Percentiles rank a stretch among this genome's conserved stretches.
phyloP scores from a whole-genome alignment of 2,888 invertebrate species.

The Aplocera efformata region DNA sequence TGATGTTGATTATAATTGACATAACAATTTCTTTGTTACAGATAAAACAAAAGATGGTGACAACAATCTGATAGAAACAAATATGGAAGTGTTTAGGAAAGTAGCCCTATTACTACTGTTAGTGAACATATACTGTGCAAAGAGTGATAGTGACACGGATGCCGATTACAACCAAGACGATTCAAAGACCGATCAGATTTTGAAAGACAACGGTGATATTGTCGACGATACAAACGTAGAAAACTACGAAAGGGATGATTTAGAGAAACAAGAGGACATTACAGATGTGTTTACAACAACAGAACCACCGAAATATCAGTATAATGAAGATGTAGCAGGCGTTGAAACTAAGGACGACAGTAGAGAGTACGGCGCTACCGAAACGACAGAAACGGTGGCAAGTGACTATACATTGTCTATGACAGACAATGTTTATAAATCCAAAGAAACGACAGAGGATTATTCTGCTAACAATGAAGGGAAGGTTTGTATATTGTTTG shows the following conservation, averaged over 20 bases:
- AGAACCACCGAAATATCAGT: constrained; percentile 1
- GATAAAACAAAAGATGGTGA: constrained; percentile 17
- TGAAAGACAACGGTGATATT: constrained; percentile 20
- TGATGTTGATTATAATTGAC: too few species aligned
- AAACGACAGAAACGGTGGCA: constrained; percentile 7
- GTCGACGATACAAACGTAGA: constrained; percentile 26
- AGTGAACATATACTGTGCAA: constrained; percentile 12
- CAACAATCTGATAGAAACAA: constrained; percentile 9
- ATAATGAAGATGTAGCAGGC: background rate
- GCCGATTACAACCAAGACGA: constrained; percentile 22
- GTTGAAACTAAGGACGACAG: background rate
- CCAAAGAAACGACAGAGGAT: constrained; percentile 10
- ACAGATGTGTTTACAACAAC: constrained; percentile 11
- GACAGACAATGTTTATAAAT: constrained; percentile 26
- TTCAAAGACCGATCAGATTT: constrained; percentile 20
- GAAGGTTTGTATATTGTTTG: constrained; percentile 22
- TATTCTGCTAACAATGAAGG: constrained; percentile 22
- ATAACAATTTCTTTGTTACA: constrained; percentile 17
- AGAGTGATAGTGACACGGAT: constrained; percentile 24
- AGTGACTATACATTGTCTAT: constrained; percentile 20
- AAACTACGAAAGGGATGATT: constrained; percentile 20
- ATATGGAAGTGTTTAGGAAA: constrained; percentile 27
- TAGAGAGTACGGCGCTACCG: constrained; percentile 4
- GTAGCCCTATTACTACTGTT: constrained; percentile 23
- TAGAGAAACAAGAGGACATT: constrained; percentile 5